These are phyloP conservation scores for Podabrus alpinus DNA, from an alignment of 2,888 invertebrate species.

Conservation along the genomic window DNA sequence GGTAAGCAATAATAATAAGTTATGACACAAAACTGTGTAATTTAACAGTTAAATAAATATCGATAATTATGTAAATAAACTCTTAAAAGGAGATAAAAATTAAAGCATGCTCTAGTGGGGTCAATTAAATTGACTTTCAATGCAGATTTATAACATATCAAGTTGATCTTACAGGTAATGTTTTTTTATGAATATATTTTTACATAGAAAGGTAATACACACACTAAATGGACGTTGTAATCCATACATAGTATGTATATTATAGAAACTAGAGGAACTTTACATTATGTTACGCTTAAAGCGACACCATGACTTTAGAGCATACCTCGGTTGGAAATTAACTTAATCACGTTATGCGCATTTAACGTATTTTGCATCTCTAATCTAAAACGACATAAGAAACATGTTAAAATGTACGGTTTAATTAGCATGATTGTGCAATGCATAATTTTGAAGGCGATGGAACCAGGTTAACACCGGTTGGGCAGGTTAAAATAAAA, in stretches of 20 bases:
- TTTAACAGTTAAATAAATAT: not conserved
- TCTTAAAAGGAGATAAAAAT: too few species aligned
- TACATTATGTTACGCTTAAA: too few species aligned
- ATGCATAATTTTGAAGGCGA: not conserved
- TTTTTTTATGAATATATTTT: too few species aligned
- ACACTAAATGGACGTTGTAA: not conserved
- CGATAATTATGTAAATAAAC: too few species aligned
- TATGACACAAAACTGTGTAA: not conserved
- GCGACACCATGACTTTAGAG: not conserved
- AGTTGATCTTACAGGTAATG: too few species aligned
- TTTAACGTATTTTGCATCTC: not conserved
- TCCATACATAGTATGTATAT: too few species aligned
- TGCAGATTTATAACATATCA: too few species aligned
- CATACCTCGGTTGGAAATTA: not conserved
- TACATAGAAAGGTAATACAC: too few species aligned
- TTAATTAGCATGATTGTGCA: not conserved
- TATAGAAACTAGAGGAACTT: too few species aligned
- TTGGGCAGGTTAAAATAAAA: too few species aligned
- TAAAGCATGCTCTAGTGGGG: too few species aligned
- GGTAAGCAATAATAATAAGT: not conserved
- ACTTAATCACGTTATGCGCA: not conserved
- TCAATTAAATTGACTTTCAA: too few species aligned
- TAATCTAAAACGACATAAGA: not conserved
- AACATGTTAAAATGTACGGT: not conserved
- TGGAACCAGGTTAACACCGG: not conserved